These are phyloP conservation scores for Himalopsyche phryganea DNA, from an alignment of 1,140 invertebrate genomes.

Conservation along the genomic window DNA sequence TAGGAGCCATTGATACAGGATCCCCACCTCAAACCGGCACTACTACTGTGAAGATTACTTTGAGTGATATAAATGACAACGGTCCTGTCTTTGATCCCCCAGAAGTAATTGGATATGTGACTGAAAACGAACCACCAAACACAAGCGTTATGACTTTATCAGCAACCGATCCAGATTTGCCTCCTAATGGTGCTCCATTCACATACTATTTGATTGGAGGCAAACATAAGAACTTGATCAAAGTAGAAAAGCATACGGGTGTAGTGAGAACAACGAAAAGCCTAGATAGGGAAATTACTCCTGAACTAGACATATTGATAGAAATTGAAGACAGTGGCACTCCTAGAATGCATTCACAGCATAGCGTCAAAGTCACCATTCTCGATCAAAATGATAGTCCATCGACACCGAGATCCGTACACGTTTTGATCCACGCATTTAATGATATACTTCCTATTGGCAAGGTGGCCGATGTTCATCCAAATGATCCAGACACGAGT, in stretches of 20 bases:
- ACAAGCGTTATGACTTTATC: slow-evolving; percentile 80
- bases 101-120: slow-evolving; percentile 70
- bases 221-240: slow-evolving; percentile 71
- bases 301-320: slow-evolving; percentile 70
- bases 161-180: slow-evolving; percentile 84
- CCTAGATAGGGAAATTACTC: slow-evolving; percentile 79
- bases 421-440: slow-evolving; percentile 76
- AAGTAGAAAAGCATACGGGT: slow-evolving; percentile 75
- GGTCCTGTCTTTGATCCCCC: slow-evolving; percentile 77
- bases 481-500: slow-evolving; percentile 82
- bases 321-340: slow-evolving; percentile 87
- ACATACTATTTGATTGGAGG: slow-evolving; percentile 76
- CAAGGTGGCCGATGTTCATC: slow-evolving; percentile 86
- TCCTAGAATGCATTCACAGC: slow-evolving; percentile 76
- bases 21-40: slow-evolving; percentile 84
- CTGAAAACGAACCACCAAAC: slow-evolving; percentile 83
- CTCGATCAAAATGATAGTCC: slow-evolving; percentile 91
- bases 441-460: slow-evolving; percentile 68
- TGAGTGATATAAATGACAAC: slow-evolving; percentile 92
- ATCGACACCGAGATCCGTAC: slow-evolving; percentile 76
- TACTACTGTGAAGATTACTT: slow-evolving; percentile 69
- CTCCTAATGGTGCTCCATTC: slow-evolving; percentile 90
- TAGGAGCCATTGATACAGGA: slow-evolving; percentile 88
- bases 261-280: slow-evolving; percentile 72
- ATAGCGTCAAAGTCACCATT: slow-evolving; percentile 72